Evolutionary conservation across 2,113 vertebrate genomes (phyloP), one percentile per base, ranked within the genome.

Genomic region (Tapirus terrestris): DNA sequence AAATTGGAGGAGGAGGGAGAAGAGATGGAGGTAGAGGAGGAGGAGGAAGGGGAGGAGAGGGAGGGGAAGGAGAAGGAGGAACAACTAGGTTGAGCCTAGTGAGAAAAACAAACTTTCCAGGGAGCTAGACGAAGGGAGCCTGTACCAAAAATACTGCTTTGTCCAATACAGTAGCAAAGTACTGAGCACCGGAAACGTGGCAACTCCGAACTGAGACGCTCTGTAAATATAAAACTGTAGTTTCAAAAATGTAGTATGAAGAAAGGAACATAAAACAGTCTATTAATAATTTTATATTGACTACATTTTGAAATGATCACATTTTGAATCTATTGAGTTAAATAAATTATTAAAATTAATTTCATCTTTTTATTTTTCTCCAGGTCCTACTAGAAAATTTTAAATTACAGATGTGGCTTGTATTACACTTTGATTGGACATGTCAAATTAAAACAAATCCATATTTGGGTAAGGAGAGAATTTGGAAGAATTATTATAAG

Each of bases 291-390:
- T 77, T 86, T 56, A 61, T 21, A 39, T 33, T 72, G 31, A 87
- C 6, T 23, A 43, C 6, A 94, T 81, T 33, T 45, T 90, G 2
- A 88, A 92, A 86, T 68, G 27, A 25, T 70, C 9, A 63, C 67
- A 92, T 73, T 68, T 80, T 95, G 8, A 94, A 58, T 65, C 80
- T 33, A 75, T 13, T 45, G 3, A 11, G 11, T 80, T 45, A 80
- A 79, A 84, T 48, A 58, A 5, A 23, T 82, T 33, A n/a, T 43
- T 63, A 56, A 92, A 93, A 93, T 89, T 91, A 96, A 93, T 93
- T 79, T 93, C 11, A 94, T 43, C 18, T 45, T 14, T 29, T 88
- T 56, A 70, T 8, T 60, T 48, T 82, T 56, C 82, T 45, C 27
- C 27, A 72, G 21, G 12, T 56, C 39, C 1, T 58, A 68, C 6